Percentiles rank a stretch among this genome's conserved stretches.
These are phyloP conservation scores for Schizopygopsis pylzovi DNA, from an alignment of 2,797 vertebrate species.

Conservation along the genomic window DNA sequence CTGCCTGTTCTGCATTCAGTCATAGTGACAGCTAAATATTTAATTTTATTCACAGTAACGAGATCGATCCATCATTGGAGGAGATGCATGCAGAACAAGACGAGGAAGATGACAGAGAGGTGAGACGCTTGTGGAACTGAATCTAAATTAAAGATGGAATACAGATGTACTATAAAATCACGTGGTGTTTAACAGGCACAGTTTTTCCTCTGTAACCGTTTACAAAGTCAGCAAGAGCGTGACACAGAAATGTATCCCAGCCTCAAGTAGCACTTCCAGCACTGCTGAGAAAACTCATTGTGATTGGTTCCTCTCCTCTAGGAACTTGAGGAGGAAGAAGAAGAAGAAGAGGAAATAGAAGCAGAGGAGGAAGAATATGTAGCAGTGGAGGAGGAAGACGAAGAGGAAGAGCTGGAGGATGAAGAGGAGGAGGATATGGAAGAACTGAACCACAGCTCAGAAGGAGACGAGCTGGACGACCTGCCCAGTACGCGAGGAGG, in stretches of 20 bases:
- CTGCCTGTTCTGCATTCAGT: conserved; percentile 9
- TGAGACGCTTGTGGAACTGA: conserved; percentile 48
- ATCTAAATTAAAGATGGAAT: neutral
- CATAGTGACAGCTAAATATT: neutral
- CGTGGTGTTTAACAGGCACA: neutral
- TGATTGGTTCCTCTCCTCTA: conserved; percentile 8
- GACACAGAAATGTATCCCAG: too few species aligned
- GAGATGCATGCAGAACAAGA: conserved; percentile 73
- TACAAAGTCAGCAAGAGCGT: neutral
- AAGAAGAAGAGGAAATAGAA: conserved; percentile 69
- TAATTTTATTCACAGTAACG: conserved; percentile 68
- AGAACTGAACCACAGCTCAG: conserved; percentile 82
- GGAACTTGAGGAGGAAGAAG: conserved; percentile 69
- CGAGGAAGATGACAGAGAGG: conserved; percentile 78
- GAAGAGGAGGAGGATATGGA: conserved; percentile 70
- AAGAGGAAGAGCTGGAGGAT: conserved; percentile 63
- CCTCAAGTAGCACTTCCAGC: neutral
- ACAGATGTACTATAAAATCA: neutral
- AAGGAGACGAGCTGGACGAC: conserved; percentile 91
- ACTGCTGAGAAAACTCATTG: neutral
- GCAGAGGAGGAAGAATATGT: conserved; percentile 69
- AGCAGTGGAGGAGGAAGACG: conserved; percentile 67
- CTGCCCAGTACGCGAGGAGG: conserved; percentile 84
- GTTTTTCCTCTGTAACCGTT: neutral
- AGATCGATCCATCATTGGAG: conserved; percentile 77